Evolutionary conservation across 2,888 invertebrate genomes (phyloP).

Genomic region (Acronicta alni): DNA sequence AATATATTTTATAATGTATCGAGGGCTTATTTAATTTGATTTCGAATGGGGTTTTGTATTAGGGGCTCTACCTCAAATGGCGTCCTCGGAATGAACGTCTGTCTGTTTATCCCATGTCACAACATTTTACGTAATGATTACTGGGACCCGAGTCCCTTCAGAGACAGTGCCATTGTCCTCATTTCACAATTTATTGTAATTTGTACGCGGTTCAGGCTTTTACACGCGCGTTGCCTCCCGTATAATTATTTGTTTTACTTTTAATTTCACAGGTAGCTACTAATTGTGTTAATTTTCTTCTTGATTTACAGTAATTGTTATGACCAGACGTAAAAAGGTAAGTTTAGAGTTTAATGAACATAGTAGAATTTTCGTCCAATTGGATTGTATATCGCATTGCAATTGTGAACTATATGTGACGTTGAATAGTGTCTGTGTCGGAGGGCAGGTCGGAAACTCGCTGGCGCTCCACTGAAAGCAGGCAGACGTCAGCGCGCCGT

Average conservation of each 20-base stretch:
- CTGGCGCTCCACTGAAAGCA: constrained; percentile 80
- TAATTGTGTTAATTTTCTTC: constrained; percentile 45
- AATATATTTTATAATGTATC: constrained; percentile 10
- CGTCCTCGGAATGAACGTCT: constrained; percentile 55
- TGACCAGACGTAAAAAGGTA: constrained; percentile 1
- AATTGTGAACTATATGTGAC: constrained; percentile 63
- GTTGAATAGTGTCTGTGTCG: constrained; percentile 73
- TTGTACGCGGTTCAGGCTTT: constrained; percentile 53
- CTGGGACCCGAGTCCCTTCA: constrained; percentile 61
- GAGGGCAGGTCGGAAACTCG: constrained; percentile 83
- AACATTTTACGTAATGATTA: constrained; percentile 66
- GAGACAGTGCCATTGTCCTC: constrained; percentile 61
- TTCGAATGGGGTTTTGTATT: constrained; percentile 45
- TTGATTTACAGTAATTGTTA: constrained; percentile 31
- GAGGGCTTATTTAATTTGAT: constrained; percentile 52
- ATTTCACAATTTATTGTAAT: constrained; percentile 57
- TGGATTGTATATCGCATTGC: constrained; percentile 48
- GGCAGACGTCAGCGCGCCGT: constrained; percentile 77
- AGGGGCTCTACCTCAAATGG: constrained; percentile 45
- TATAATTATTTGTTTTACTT: constrained; percentile 45
- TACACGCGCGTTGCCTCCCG: constrained; percentile 33
- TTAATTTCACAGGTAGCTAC: constrained; percentile 42
- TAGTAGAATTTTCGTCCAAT: constrained; percentile 21
- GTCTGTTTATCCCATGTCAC: constrained; percentile 65
- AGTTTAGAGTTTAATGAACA: constrained; percentile 6